A percentile compares a stretch with the other conserved stretches of the same genome.
Conservation (phyloP, 2,888 invertebrate species). For the Cinara cedri region DNA sequence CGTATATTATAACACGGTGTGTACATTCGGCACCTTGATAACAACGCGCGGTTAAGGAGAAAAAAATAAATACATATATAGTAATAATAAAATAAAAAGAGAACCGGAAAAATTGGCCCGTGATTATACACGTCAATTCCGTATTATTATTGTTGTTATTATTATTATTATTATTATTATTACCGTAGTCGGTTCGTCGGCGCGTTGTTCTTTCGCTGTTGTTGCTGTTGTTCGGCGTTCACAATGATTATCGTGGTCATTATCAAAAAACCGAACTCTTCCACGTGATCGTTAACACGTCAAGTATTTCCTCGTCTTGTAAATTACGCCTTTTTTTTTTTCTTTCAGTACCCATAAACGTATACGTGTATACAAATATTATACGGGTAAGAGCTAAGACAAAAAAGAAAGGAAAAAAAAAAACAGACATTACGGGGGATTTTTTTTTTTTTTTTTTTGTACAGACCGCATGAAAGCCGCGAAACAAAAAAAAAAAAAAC, state of each 20-base stretch:
- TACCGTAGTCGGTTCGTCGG: too few relatives aligned
- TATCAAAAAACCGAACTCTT: constrained; percentile 25
- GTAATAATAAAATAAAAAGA: constrained; percentile 41
- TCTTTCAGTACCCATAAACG: too few relatives aligned
- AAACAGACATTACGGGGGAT: constrained; percentile 8
- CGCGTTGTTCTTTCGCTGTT: not conserved
- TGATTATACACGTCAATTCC: constrained; percentile 43
- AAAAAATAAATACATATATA: not conserved
- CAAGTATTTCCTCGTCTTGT: not conserved
- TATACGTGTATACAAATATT: too few relatives aligned
- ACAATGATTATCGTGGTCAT: constrained; percentile 48
- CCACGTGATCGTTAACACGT: constrained; percentile 50
- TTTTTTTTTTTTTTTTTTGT: too few relatives aligned
- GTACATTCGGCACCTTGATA: constrained; percentile 49
- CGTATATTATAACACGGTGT: constrained; percentile 18
- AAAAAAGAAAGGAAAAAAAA: not conserved
- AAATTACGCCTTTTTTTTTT: constrained; percentile 27
- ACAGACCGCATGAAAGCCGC: constrained; percentile 15
- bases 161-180: not conserved
- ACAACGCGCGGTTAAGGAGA: constrained; percentile 39
- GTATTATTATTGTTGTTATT: not conserved
- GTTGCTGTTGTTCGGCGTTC: constrained; percentile 24
- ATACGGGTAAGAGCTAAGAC: not conserved
- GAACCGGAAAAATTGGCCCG: constrained; percentile 49
- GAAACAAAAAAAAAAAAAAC: not conserved